Percentiles rank a stretch among this genome's conserved stretches.
phyloP scores from a whole-genome alignment of 2,888 invertebrate species.

The Dryobotodes eremita region DNA sequence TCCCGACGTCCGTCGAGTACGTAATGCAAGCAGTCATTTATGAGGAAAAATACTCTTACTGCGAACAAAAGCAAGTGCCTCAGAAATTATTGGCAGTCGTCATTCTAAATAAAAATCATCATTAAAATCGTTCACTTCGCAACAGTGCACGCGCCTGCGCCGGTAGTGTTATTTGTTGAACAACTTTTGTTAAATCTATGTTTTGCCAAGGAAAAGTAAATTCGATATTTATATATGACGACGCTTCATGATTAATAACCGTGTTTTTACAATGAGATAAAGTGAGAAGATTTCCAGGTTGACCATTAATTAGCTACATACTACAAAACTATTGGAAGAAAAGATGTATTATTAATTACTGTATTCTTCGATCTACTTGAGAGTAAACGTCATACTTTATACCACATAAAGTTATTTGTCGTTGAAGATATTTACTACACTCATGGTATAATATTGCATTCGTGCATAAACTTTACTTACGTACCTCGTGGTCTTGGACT shows the following conservation, averaged over 20 bases:
- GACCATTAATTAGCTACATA: neutral
- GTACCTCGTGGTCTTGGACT: neutral
- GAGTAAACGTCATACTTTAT: neutral
- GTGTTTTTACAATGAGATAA: too few relatives aligned
- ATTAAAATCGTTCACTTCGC: conserved; percentile 46
- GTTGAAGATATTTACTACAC: conserved; percentile 18
- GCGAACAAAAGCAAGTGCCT: conserved; percentile 31
- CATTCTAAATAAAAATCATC: conserved; percentile 41
- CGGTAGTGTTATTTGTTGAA: conserved; percentile 2
- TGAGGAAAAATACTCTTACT: conserved; percentile 18
- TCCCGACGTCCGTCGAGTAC: neutral
- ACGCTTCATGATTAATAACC: too few relatives aligned
- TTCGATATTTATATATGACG: too few relatives aligned
- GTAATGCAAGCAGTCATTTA: conserved; percentile 13
- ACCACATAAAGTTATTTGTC: neutral
- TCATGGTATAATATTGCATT: neutral
- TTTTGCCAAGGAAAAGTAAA: conserved; percentile 14
- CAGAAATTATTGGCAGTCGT: conserved; percentile 47
- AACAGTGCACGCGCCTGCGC: conserved; percentile 23
- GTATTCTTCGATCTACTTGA: neutral
- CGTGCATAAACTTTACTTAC: neutral
- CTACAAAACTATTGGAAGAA: neutral
- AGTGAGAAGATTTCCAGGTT: too few relatives aligned
- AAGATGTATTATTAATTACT: neutral
- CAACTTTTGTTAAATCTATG: conserved; percentile 19